A percentile compares a stretch with the other conserved stretches of the same genome.
Evolutionary conservation across 2,888 invertebrate genomes (phyloP).

Genomic region (Argynnis bischoffii): DNA sequence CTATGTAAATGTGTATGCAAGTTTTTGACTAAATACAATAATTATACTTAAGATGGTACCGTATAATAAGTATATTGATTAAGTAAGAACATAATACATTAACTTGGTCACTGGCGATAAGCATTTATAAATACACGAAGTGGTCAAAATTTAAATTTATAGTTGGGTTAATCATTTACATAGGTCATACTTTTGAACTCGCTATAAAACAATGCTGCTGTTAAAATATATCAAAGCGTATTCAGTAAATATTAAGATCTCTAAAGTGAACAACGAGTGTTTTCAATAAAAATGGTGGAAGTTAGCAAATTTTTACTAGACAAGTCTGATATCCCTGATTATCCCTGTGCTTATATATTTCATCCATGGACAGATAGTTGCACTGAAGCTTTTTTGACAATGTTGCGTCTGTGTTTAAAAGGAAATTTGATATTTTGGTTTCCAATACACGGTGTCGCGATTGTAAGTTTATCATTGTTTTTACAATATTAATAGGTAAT

Average conservation of each 20-base stretch:
- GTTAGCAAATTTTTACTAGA: constrained; percentile 63
- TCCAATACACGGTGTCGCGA: constrained; percentile 48
- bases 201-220: constrained; percentile 24
- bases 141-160: constrained; percentile 37
- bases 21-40: too few species aligned
- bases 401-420: constrained; percentile 51
- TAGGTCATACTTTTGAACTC: constrained; percentile 32
- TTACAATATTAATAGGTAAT: neutral
- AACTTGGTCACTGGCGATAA: neutral
- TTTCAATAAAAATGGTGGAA: constrained; percentile 62
- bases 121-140: constrained; percentile 7
- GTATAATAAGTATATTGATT: neutral
- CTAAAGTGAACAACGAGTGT: constrained; percentile 1
- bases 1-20: too few species aligned
- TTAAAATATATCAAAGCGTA: neutral
- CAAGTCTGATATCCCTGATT: constrained; percentile 42
- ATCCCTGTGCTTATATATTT: constrained; percentile 55
- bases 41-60: neutral
- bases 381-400: constrained; percentile 50
- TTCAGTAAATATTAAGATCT: constrained; percentile 22
- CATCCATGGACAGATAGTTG: constrained; percentile 70
- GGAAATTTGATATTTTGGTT: constrained; percentile 58
- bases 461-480: constrained; percentile 53
- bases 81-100: constrained; percentile 5
- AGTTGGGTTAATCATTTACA: constrained; percentile 25